These are phyloP conservation scores for Charaxes varanes DNA, from an alignment of 1,140 invertebrate species.

Conservation along the genomic window DNA sequence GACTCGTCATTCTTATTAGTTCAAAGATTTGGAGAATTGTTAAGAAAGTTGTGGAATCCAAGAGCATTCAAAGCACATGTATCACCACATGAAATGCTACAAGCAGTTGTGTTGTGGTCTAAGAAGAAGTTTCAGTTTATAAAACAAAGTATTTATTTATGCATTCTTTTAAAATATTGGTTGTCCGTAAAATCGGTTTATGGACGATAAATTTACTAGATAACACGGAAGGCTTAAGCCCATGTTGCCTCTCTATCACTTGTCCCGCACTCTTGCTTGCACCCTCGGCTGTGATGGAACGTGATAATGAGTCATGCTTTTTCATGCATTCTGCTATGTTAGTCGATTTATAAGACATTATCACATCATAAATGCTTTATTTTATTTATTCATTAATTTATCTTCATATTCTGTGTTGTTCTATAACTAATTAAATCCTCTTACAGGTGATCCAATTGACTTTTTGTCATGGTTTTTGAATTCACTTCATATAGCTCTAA, in stretches of 20 bases:
- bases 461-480: conserved; percentile 98
- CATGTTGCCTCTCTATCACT: too few relatives aligned
- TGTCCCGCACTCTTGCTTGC: too few relatives aligned
- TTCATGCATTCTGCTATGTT: too few relatives aligned
- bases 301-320: too few relatives aligned
- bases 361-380: conserved; percentile 10
- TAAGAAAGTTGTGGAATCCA: conserved; percentile 99
- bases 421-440: conserved; percentile 2
- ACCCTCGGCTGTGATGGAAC: too few relatives aligned
- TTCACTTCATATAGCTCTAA: conserved; percentile 92
- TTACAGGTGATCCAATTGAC: conserved; percentile 94
- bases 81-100: conserved; percentile 99
- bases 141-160: conserved; percentile 86
- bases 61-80: conserved; percentile 99
- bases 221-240: too few relatives aligned
- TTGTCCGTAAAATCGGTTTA: too few relatives aligned
- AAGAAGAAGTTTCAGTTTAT: conserved; percentile 99
- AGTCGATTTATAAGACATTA: too few relatives aligned
- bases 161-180: too few relatives aligned
- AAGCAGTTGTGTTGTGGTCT: conserved; percentile 98
- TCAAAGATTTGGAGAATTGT: conserved; percentile 97
- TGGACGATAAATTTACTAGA: too few relatives aligned
- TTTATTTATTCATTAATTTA: neutral
- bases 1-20: conserved; percentile 94
- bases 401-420: neutral